Evolutionary conservation across 2,888 invertebrate genomes (phyloP).

Genomic region (Meta bourneti): DNA sequence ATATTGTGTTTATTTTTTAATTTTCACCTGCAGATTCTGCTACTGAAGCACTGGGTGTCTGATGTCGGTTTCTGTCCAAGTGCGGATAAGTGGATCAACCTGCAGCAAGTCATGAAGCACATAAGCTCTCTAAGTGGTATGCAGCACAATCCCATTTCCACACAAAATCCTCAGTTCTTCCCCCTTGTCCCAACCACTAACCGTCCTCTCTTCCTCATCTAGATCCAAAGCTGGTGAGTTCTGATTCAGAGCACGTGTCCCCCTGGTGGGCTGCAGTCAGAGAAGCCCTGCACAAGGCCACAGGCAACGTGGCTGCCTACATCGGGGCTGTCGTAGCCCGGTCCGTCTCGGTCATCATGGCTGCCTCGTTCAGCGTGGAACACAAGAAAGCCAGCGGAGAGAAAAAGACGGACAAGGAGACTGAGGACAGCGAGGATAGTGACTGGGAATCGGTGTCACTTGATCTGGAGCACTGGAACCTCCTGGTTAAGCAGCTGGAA

Average conservation of each 20-base stretch:
- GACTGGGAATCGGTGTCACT: slow-evolving; percentile 92
- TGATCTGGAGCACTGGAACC: slow-evolving; percentile 92
- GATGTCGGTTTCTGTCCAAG: slow-evolving; percentile 78
- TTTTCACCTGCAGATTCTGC: slow-evolving; percentile 78
- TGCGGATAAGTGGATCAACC: slow-evolving; percentile 78
- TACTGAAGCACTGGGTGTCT: slow-evolving; percentile 80
- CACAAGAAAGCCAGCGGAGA: slow-evolving; percentile 30
- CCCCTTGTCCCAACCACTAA: too few species aligned
- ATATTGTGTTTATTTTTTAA: not conserved
- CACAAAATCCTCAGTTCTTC: not conserved
- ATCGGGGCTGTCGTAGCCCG: slow-evolving; percentile 91
- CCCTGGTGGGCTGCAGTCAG: slow-evolving; percentile 91
- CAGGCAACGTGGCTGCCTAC: slow-evolving; percentile 88
- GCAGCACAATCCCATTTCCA: not conserved
- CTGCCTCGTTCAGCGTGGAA: slow-evolving; percentile 66
- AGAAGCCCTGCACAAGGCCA: slow-evolving; percentile 87
- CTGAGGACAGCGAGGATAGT: slow-evolving; percentile 79
- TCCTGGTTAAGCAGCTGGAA: slow-evolving; percentile 92
- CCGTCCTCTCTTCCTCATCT: too few species aligned
- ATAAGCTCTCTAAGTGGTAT: slow-evolving; percentile 78
- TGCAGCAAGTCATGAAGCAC: slow-evolving; percentile 79
- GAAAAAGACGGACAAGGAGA: slow-evolving; percentile 80
- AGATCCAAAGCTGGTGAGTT: slow-evolving; percentile 80
- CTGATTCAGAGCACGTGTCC: slow-evolving; percentile 87
- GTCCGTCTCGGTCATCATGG: slow-evolving; percentile 84